These are phyloP conservation scores for Panopea generosa DNA, from an alignment of 2,888 invertebrate genomes.

Conservation along the genomic window DNA sequence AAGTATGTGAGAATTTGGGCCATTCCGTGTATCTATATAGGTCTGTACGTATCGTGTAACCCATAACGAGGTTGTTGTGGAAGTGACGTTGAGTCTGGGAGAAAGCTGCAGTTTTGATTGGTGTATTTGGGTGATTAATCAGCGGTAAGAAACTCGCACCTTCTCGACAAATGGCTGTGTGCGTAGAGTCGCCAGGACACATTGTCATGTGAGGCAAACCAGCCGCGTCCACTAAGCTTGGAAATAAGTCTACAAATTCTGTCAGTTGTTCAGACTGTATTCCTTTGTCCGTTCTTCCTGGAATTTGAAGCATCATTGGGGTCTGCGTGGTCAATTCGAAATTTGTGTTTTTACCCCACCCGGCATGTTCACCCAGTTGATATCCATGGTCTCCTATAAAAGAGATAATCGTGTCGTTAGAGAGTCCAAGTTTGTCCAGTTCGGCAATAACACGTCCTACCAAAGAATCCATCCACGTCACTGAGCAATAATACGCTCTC, in stretches of 20 bases:
- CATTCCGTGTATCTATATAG: constrained; percentile 72
- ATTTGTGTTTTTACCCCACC: constrained; percentile 72
- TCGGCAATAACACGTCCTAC: constrained; percentile 62
- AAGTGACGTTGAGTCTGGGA: constrained; percentile 39
- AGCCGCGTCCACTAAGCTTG: constrained; percentile 68
- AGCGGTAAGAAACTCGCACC: constrained; percentile 67
- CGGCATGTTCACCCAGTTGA: constrained; percentile 64
- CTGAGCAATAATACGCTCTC: constrained; percentile 63
- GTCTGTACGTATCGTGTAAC: constrained; percentile 44
- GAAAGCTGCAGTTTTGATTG: constrained; percentile 49
- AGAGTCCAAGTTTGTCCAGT: constrained; percentile 53
- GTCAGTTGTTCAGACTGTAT: constrained; percentile 55
- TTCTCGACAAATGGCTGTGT: constrained; percentile 59
- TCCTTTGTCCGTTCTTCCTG: constrained; percentile 55
- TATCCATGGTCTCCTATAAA: constrained; percentile 70
- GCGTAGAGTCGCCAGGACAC: constrained; percentile 57
- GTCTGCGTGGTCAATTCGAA: constrained; percentile 73
- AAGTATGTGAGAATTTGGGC: too few relatives aligned
- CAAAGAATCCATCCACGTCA: constrained; percentile 60
- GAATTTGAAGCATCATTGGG: constrained; percentile 70
- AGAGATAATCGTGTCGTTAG: constrained; percentile 61
- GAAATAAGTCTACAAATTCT: constrained; percentile 72
- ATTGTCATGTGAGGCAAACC: constrained; percentile 43
- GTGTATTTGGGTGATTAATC: constrained; percentile 32
- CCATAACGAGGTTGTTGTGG: constrained; percentile 14